Conservation (phyloP, 2,797 vertebrate genomes). For the Danio aesculapii region DNA sequence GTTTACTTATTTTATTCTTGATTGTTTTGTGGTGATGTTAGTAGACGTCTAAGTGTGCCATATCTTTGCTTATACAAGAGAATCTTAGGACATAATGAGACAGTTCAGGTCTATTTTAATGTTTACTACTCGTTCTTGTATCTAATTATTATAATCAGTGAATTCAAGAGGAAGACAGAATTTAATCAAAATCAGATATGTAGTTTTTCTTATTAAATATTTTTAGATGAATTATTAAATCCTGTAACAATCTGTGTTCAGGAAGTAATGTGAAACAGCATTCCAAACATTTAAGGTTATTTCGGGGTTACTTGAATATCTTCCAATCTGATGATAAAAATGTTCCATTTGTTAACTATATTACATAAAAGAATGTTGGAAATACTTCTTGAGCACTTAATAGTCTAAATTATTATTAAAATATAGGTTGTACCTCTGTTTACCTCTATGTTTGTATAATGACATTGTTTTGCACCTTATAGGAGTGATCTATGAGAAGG, state of each 20-base stretch:
- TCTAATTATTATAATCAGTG: constrained; percentile 28
- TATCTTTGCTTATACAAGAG: too few relatives aligned
- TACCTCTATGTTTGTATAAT: too few relatives aligned
- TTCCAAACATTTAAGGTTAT: constrained; percentile 14
- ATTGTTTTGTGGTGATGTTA: background rate
- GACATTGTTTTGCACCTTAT: too few relatives aligned
- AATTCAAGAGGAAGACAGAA: constrained; percentile 12
- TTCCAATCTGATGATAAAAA: background rate
- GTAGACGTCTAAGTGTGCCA: background rate
- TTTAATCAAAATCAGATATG: constrained; percentile 20
- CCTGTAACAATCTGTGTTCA: background rate
- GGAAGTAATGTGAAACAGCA: background rate
- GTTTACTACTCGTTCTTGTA: constrained; percentile 10
- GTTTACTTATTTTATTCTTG: background rate
- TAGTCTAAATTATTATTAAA: background rate
- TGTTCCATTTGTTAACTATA: background rate
- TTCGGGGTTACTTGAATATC: background rate
- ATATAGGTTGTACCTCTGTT: background rate
- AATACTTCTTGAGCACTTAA: background rate
- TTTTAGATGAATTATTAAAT: constrained; percentile 1
- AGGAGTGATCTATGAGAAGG: background rate
- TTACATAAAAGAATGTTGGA: background rate
- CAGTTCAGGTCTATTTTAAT: background rate
- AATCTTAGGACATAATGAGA: background rate
- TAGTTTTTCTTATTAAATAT: background rate